phyloP scores from a whole-genome alignment of 2,113 vertebrate genomes.

The Siniperca knerii region DNA sequence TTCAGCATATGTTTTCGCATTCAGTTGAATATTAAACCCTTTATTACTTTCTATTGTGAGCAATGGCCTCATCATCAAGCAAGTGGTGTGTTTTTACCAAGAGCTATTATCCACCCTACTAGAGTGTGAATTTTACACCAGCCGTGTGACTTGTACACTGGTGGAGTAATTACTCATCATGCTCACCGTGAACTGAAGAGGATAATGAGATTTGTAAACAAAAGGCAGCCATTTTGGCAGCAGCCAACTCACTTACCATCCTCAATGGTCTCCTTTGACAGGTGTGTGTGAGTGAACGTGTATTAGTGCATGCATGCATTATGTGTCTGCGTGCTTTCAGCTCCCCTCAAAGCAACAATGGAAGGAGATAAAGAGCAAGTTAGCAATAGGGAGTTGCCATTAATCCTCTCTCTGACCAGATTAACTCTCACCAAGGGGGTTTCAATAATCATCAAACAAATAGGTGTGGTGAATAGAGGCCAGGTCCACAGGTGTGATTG shows the following conservation, averaged over 20 bases:
- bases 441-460: constrained; percentile 42
- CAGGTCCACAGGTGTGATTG: background rate
- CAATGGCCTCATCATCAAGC: constrained; percentile 40
- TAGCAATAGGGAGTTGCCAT: constrained; percentile 47
- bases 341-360: constrained; percentile 41
- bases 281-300: constrained; percentile 47
- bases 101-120: constrained; percentile 67
- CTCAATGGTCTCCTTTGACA: constrained; percentile 70
- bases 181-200: constrained; percentile 73
- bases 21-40: constrained; percentile 13
- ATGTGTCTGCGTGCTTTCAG: constrained; percentile 15
- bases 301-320: constrained; percentile 12
- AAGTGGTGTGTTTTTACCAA: constrained; percentile 60
- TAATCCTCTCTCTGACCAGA: constrained; percentile 55
- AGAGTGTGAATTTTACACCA: constrained; percentile 67
- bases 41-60: constrained; percentile 46
- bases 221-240: constrained; percentile 79
- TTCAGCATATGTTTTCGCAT: constrained; percentile 10
- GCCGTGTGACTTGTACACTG: constrained; percentile 61
- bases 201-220: constrained; percentile 83
- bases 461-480: constrained; percentile 6
- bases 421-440: constrained; percentile 23
- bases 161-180: constrained; percentile 73
- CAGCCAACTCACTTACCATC: constrained; percentile 60
- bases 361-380: constrained; percentile 47